A percentile compares a stretch with the other conserved stretches of the same genome.
phyloP scores from a whole-genome alignment of 2,888 invertebrate genomes.

The Epirrhoe tristata region DNA sequence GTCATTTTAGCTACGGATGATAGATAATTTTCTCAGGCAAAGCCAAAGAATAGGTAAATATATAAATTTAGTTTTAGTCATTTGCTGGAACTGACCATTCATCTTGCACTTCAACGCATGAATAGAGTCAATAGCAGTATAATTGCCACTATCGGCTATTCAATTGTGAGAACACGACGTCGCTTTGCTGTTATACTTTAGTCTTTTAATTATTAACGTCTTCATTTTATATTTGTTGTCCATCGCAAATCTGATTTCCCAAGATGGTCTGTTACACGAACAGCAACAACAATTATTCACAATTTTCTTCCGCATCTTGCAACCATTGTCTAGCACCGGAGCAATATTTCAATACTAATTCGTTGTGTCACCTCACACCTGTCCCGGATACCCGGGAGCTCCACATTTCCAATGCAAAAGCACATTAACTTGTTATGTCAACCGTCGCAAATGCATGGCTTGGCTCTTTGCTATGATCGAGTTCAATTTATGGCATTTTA shows the following conservation, averaged over 20 bases:
- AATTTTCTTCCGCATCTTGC: constrained; percentile 1
- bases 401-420: constrained; percentile 29
- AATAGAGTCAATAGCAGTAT: too few species aligned
- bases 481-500: constrained; percentile 17
- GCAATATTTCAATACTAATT: constrained; percentile 26
- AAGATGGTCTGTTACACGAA: not conserved
- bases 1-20: too few species aligned
- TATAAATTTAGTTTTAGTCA: too few species aligned
- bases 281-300: constrained; percentile 1
- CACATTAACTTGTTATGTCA: constrained; percentile 33
- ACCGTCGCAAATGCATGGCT: constrained; percentile 19
- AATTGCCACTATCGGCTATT: too few species aligned
- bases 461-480: constrained; percentile 11
- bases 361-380: constrained; percentile 25
- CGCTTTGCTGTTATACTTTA: too few species aligned
- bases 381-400: constrained; percentile 13
- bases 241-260: not conserved
- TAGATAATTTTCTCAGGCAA: too few species aligned
- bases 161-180: too few species aligned
- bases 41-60: too few species aligned
- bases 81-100: too few species aligned
- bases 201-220: not conserved
- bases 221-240: not conserved
- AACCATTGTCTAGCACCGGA: constrained; percentile 6
- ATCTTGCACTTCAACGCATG: too few species aligned